Evolutionary conservation across 2,888 invertebrate species (phyloP).

Genomic region (Pachydiplax longipennis): DNA sequence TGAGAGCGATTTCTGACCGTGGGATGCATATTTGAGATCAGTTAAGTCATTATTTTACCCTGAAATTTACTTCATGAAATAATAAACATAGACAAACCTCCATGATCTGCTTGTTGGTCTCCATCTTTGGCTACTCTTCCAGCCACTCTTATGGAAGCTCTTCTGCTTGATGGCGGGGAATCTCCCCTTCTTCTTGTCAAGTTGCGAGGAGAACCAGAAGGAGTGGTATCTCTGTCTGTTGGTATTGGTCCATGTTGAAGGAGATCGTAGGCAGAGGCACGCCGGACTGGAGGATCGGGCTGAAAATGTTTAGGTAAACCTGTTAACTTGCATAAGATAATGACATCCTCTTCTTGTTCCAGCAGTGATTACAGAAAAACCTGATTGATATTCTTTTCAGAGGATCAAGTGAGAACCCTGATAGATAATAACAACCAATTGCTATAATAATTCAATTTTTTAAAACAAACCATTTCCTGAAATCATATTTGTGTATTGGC

Average conservation of each 20-base stretch:
- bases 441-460: no score
- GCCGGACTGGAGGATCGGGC: constrained; percentile 77
- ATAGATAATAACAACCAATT: no score
- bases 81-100: background rate
- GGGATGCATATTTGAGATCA: no score
- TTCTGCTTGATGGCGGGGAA: constrained; percentile 50
- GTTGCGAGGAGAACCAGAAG: constrained; percentile 58
- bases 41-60: no score
- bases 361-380: no score
- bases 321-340: no score
- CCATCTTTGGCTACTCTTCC: constrained; percentile 57
- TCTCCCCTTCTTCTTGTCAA: constrained; percentile 55
- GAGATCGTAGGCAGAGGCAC: constrained; percentile 86
- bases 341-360: no score
- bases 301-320: constrained; percentile 56
- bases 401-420: no score
- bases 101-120: constrained; percentile 1
- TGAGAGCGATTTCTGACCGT: no score
- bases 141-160: constrained; percentile 54
- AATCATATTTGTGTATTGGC: no score
- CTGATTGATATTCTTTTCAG: no score
- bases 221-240: constrained; percentile 52
- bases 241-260: constrained; percentile 67
- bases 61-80: background rate
- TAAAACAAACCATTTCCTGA: no score